These are phyloP conservation scores for Melanchra persicariae DNA, from an alignment of 2,888 invertebrate species.

Conservation along the genomic window DNA sequence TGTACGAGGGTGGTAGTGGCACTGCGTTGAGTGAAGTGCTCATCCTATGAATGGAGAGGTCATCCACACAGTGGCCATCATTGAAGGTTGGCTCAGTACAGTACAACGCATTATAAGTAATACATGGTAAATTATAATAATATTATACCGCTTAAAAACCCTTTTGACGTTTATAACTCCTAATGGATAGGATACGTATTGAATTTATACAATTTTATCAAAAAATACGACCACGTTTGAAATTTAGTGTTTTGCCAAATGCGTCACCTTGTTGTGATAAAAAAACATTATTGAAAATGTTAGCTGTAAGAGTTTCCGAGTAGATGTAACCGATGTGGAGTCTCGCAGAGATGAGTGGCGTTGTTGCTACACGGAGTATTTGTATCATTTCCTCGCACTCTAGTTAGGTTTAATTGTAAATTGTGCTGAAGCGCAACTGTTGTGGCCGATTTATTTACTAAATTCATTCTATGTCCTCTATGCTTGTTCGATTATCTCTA, in stretches of 20 bases:
- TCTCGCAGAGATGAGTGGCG: slow-evolving; percentile 25
- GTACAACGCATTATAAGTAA: slow-evolving; percentile 39
- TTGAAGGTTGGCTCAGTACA: slow-evolving; percentile 44
- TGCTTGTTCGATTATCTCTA: not conserved
- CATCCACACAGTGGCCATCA: not conserved
- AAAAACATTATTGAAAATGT: slow-evolving; percentile 44
- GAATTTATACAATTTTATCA: slow-evolving; percentile 60
- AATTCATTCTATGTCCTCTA: not conserved
- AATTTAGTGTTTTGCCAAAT: slow-evolving; percentile 63
- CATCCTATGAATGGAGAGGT: not conserved
- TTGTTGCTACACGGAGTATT: slow-evolving; percentile 47
- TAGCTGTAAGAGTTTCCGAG: slow-evolving; percentile 53
- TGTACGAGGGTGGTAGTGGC: slow-evolving; percentile 1
- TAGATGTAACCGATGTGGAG: slow-evolving; percentile 41
- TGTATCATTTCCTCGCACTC: slow-evolving; percentile 56
- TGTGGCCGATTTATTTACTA: slow-evolving; percentile 15
- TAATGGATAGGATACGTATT: slow-evolving; percentile 55
- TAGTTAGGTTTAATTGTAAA: slow-evolving; percentile 55
- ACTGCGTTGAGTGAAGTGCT: slow-evolving; percentile 6
- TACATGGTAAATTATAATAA: slow-evolving; percentile 28
- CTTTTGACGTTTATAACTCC: slow-evolving; percentile 52
- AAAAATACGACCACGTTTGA: slow-evolving; percentile 56
- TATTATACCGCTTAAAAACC: slow-evolving; percentile 40
- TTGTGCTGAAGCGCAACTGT: slow-evolving; percentile 51
- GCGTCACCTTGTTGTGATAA: slow-evolving; percentile 63